phyloP scores from a whole-genome alignment of 2,113 vertebrate genomes.

The Silurus asotus region DNA sequence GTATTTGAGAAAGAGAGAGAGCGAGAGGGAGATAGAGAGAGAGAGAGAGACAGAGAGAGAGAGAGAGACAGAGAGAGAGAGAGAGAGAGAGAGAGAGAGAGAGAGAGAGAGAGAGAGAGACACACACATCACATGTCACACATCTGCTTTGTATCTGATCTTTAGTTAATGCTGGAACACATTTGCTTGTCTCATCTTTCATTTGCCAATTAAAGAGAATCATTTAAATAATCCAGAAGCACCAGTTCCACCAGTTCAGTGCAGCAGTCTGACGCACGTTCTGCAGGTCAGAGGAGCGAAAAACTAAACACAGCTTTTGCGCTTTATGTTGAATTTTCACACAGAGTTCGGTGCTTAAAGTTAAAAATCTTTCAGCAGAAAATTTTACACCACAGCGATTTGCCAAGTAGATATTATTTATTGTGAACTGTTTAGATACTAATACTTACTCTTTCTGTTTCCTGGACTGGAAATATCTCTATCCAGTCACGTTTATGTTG shows the following conservation, averaged over 20 bases:
- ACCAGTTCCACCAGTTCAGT: slow-evolving; percentile 29
- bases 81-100: too few species aligned
- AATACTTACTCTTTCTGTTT: background rate
- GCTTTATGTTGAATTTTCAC: background rate
- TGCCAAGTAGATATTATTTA: background rate
- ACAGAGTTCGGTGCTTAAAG: too few species aligned
- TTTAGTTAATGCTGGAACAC: background rate
- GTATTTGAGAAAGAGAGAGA: too few species aligned
- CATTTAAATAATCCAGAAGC: slow-evolving; percentile 23
- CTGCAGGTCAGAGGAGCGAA: background rate
- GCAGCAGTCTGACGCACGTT: background rate
- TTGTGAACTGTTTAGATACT: too few species aligned
- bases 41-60: too few species aligned
- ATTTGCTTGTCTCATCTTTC: background rate
- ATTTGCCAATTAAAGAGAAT: background rate
- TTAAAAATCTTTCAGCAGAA: too few species aligned
- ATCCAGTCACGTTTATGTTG: background rate
- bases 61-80: too few species aligned
- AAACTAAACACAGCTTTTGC: background rate
- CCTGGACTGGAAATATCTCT: background rate
- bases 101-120: too few species aligned
- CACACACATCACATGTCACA: background rate
- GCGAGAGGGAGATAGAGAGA: too few species aligned
- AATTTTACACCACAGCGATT: background rate
- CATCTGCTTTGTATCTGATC: background rate